Base-by-base conservation (phyloP, 2,888 invertebrate genomes). In the Malthinus seriepunctatus region DNA sequence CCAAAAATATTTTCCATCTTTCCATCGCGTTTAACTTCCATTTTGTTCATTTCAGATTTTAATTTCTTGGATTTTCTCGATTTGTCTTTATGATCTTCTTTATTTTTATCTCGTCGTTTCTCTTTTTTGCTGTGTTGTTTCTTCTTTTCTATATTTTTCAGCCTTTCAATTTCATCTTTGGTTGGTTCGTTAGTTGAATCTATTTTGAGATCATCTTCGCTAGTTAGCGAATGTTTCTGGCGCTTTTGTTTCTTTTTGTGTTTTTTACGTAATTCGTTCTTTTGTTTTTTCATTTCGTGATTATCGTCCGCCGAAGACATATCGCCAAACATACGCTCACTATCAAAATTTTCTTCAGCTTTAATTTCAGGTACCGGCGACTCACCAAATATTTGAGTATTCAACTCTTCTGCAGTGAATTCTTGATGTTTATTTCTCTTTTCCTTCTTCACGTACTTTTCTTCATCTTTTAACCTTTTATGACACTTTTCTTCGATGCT, bases 1-100 rank as follows among this genome's bases (percentile, higher is more conserved):
- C 93, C 93, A 78, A 93, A 93, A 61, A 93, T 93, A 67, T 91
- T 92, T 76, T 93, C 91, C 89, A 93, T 90, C 78, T 91, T 90
- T 23, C 87, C 91, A 66, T 89, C 90, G 61, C 89, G 86, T 68
- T 88, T 86, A 1, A 77, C 71, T 51, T 68, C 68, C 57, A 82
- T 81, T 60, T 80, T 79, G 67, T 80, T 80, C 5, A 75, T 51
- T 38, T 78, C 76, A 8, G 71, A 67, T 62, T 75, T 77, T 35
- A 66, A 74, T 66, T 80, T 83, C 72, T 82, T 85, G 23, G 83
- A 82, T 71, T 84, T 86, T 73, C 84, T 87, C 0, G 82, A 75
- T 78, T 85, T 85, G 12, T 85, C 84, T 37, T 75, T 77, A 34
- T 83, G 79, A 61, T 85, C 84, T 23, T 84, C 83, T 63, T 84